Evolutionary conservation across 2,113 vertebrate genomes (phyloP).

Genomic region (Puffinus mauretanicus): DNA sequence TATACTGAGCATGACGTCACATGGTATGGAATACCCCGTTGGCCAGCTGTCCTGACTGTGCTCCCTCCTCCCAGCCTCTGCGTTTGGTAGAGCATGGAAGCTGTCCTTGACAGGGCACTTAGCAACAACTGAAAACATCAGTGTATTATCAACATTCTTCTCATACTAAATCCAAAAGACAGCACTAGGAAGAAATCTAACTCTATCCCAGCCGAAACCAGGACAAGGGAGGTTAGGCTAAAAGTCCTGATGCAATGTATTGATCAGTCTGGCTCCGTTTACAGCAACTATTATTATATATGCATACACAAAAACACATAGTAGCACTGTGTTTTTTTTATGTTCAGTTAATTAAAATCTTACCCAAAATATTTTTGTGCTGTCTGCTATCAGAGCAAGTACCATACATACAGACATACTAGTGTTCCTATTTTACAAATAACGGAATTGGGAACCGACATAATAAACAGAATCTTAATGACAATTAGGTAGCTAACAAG

Average conservation of each 20-base stretch:
- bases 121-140: too few species aligned
- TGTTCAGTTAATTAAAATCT: background rate
- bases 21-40: too few species aligned
- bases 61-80: too few species aligned
- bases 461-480: background rate
- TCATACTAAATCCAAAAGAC: too few species aligned
- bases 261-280: background rate
- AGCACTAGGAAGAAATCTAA: too few species aligned
- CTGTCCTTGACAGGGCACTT: too few species aligned
- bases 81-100: too few species aligned
- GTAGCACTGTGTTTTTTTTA: background rate
- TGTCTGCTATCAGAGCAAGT: background rate
- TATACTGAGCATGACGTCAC: too few species aligned
- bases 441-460: background rate
- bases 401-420: too few species aligned
- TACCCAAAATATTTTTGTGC: background rate
- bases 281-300: fast-evolving
- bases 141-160: too few species aligned
- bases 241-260: background rate
- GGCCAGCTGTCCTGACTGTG: too few species aligned
- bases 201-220: too few species aligned
- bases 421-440: background rate
- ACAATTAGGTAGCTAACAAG: background rate
- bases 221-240: background rate
- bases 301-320: background rate